Evolutionary conservation across 1,140 invertebrate genomes (phyloP).

Genomic region (Drosophila mayri): DNA sequence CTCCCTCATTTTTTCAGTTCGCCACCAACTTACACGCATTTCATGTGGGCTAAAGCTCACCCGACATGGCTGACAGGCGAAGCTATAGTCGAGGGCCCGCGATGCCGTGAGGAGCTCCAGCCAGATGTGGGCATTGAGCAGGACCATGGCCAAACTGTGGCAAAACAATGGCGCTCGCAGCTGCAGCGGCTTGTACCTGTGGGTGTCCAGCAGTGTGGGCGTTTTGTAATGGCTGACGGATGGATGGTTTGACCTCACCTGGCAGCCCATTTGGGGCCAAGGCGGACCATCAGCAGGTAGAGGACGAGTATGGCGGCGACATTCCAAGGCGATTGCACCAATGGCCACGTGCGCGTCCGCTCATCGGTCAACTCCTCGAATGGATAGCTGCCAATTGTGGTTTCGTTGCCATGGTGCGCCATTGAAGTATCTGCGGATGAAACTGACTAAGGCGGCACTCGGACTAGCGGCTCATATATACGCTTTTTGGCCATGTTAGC

Average conservation of each 20-base stretch:
- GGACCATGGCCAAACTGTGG: conserved; percentile 94
- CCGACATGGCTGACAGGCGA: conserved; percentile 94
- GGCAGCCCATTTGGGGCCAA: conserved; percentile 93
- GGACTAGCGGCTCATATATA: conserved; percentile 41
- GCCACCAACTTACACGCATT: conserved; percentile 87
- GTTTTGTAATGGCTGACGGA: conserved; percentile 6
- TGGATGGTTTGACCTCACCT: conserved; percentile 84
- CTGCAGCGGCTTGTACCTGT: conserved; percentile 89
- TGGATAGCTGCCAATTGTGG: conserved; percentile 36
- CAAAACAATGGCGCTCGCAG: conserved; percentile 91
- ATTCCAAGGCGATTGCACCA: conserved; percentile 93
- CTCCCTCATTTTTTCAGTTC: not conserved
- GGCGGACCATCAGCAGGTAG: conserved; percentile 93
- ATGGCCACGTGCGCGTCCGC: conserved; percentile 93
- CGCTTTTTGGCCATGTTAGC: conserved; percentile 30
- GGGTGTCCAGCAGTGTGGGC: conserved; percentile 29
- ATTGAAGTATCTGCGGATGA: conserved; percentile 18
- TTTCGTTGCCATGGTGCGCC: conserved; percentile 30
- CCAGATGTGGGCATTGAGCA: conserved; percentile 94
- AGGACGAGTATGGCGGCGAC: conserved; percentile 90
- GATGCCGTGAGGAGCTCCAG: conserved; percentile 91
- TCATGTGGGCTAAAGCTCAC: conserved; percentile 93
- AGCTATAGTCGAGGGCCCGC: conserved; percentile 92
- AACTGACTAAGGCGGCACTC: conserved; percentile 32
- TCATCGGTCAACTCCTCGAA: conserved; percentile 61